These are phyloP conservation scores for Scrobipalpa costella DNA, from an alignment of 2,888 invertebrate species.

Conservation along the genomic window DNA sequence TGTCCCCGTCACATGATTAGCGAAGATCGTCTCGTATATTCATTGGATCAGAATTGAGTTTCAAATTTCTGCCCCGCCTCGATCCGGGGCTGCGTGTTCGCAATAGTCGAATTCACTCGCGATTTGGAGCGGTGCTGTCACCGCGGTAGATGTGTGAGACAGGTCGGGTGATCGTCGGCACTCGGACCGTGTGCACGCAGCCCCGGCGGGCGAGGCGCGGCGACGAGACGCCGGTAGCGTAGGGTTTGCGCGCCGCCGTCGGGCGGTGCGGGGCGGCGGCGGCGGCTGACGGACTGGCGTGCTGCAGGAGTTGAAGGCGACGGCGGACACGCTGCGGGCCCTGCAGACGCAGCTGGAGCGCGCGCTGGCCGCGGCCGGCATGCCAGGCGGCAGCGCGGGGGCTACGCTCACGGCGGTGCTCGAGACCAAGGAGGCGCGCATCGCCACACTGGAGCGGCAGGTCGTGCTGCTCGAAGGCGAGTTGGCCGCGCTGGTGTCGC, in stretches of 20 bases:
- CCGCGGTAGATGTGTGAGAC: conserved; percentile 7
- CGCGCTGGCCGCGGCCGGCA: conserved; percentile 83
- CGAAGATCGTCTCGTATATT: conserved; percentile 71
- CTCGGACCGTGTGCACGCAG: conserved; percentile 9
- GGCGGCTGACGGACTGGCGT: conserved; percentile 66
- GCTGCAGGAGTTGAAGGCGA: conserved; percentile 89
- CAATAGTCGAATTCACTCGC: conserved; percentile 25
- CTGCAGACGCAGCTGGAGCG: conserved; percentile 90
- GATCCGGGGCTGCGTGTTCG: conserved; percentile 65
- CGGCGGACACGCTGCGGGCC: conserved; percentile 91
- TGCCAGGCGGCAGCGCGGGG: conserved; percentile 80
- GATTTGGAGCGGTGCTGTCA: conserved; percentile 6
- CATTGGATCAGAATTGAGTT: conserved; percentile 66
- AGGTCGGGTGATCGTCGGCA: conserved; percentile 12
- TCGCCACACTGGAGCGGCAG: conserved; percentile 93
- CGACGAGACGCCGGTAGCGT: conserved; percentile 38
- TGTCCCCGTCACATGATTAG: conserved; percentile 73
- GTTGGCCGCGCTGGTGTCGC: conserved; percentile 79
- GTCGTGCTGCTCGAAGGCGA: conserved; percentile 90
- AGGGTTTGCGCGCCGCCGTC: conserved; percentile 42
- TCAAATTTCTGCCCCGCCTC: conserved; percentile 55
- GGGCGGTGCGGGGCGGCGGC: conserved; percentile 59
- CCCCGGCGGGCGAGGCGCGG: conserved; percentile 21
- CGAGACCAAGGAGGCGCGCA: conserved; percentile 93
- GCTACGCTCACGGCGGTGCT: conserved; percentile 89